These are phyloP conservation scores for Siphamia tubifer DNA, from an alignment of 2,113 vertebrate species.

Conservation along the genomic window DNA sequence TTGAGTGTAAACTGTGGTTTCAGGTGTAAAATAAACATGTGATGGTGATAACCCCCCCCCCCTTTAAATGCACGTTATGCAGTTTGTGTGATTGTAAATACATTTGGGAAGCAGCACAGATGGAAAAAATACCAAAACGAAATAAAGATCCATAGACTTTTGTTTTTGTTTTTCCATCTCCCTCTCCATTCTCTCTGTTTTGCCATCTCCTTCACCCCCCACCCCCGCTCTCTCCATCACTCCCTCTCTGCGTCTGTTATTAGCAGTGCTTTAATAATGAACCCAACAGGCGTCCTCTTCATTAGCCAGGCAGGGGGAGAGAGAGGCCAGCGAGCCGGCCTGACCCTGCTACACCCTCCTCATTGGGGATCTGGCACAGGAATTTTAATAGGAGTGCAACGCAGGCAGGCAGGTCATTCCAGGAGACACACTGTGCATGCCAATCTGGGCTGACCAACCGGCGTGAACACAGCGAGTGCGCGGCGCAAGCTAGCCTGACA, in stretches of 20 bases:
- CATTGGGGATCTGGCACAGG: conserved; percentile 74
- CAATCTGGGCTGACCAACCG: conserved; percentile 68
- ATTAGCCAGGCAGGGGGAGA: conserved; percentile 67
- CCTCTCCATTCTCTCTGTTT: conserved; percentile 1
- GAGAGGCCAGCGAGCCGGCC: conserved; percentile 62
- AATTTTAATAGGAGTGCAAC: conserved; percentile 76
- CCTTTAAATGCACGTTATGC: no score
- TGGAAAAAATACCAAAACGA: no score
- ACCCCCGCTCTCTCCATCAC: conserved; percentile 20
- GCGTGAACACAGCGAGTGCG: conserved; percentile 56
- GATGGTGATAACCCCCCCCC: no score
- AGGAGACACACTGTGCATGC: conserved; percentile 68
- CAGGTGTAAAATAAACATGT: no score
- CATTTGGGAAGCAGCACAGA: no score
- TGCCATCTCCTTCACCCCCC: conserved; percentile 5
- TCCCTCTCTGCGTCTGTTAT: conserved; percentile 57
- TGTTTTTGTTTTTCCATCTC: no score
- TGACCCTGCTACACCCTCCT: conserved; percentile 68
- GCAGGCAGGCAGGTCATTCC: conserved; percentile 67
- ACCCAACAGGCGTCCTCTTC: conserved; percentile 73
- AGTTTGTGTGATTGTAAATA: no score
- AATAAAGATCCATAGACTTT: no score
- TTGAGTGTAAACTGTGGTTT: no score
- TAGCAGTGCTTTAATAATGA: conserved; percentile 76
- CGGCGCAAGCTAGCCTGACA: conserved; percentile 51